Evolutionary conservation across 2,797 vertebrate species (phyloP).

Genomic region (Anomalospiza imberbis): DNA sequence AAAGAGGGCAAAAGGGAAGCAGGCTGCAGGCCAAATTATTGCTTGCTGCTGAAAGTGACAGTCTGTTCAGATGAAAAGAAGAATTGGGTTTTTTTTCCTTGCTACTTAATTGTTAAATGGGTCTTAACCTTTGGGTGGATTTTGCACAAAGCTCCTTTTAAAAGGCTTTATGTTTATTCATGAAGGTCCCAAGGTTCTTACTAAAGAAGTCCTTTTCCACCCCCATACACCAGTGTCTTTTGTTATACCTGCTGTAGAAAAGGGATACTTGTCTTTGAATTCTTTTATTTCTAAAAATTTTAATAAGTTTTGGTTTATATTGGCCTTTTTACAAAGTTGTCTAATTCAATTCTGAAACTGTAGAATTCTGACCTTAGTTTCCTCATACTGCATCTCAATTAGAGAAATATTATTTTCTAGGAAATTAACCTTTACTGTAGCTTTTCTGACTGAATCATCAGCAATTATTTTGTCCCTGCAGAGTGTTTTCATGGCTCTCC

Average conservation of each 20-base stretch:
- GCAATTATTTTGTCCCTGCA: constrained; percentile 32
- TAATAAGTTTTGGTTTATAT: not conserved
- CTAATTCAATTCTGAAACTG: not conserved
- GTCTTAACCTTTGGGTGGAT: not conserved
- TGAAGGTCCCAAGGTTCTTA: not conserved
- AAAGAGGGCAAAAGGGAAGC: not conserved
- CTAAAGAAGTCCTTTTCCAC: not conserved
- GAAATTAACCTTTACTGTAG: constrained; percentile 41
- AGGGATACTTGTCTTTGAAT: not conserved
- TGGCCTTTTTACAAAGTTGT: not conserved
- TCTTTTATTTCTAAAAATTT: not conserved
- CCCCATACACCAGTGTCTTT: not conserved
- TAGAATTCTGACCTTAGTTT: not conserved
- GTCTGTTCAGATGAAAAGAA: not conserved
- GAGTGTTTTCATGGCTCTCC: not conserved
- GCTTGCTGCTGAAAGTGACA: not conserved
- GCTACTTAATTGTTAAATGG: not conserved
- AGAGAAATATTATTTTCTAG: constrained; percentile 24
- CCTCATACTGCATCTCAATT: not conserved
- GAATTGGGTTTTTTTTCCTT: not conserved
- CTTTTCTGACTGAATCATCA: constrained; percentile 35
- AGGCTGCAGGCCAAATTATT: not conserved
- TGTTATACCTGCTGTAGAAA: not conserved
- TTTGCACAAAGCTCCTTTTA: not conserved
- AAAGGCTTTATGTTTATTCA: not conserved